Percentiles rank a stretch among this genome's conserved stretches.
Conservation (phyloP, 2,113 vertebrate species). For the Sebastes fasciatus region DNA sequence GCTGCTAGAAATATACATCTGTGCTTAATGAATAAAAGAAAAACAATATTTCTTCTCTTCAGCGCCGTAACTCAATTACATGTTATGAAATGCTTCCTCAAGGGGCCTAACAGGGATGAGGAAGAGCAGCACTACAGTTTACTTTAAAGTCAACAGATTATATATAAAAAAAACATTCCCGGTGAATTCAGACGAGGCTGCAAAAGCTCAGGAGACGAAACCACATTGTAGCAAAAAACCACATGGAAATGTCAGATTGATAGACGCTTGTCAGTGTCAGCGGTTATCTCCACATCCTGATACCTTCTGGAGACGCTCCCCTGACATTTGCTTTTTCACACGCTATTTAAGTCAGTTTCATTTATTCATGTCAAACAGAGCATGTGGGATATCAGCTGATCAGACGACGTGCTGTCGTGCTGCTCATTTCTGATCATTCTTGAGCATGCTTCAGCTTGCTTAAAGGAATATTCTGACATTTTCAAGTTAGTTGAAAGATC, state of each 20-base stretch:
- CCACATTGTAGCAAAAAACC: neutral
- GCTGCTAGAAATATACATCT: slow-evolving; percentile 1
- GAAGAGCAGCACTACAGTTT: neutral
- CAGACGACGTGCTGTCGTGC: neutral
- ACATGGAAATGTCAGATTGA: slow-evolving; percentile 37
- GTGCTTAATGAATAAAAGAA: slow-evolving; percentile 10
- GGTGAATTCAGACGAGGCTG: neutral
- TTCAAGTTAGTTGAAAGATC: neutral
- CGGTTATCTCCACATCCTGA: slow-evolving; percentile 16
- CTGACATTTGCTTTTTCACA: neutral
- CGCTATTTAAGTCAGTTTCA: slow-evolving; percentile 16
- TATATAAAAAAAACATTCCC: neutral
- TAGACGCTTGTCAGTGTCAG: neutral
- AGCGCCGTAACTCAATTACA: neutral
- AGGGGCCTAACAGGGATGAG: neutral
- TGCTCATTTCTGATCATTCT: neutral
- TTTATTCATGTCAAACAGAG: slow-evolving; percentile 30
- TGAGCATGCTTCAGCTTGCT: too few species aligned
- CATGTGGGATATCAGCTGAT: neutral
- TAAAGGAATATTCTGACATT: neutral
- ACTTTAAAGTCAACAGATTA: slow-evolving; percentile 9
- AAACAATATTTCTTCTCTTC: neutral
- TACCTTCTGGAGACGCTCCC: neutral
- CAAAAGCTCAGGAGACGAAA: neutral
- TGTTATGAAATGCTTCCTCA: slow-evolving; percentile 14